Evolutionary conservation across 2,113 vertebrate genomes (phyloP).

Genomic region (Scopus umbretta): DNA sequence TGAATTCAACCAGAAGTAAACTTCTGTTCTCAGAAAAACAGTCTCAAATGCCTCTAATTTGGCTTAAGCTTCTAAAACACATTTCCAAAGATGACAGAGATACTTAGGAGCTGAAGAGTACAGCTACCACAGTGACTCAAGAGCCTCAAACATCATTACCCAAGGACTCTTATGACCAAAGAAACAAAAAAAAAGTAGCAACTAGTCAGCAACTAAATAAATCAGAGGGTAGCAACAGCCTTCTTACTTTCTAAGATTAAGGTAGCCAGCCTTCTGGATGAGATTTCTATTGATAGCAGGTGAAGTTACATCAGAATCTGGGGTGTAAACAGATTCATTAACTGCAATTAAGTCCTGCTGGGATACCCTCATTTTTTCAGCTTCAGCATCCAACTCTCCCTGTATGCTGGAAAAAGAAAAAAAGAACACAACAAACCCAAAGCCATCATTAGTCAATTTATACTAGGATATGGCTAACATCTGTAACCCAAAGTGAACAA

Average conservation of each 20-base stretch:
- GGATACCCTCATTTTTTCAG: constrained; percentile 84
- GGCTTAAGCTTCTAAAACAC: not conserved
- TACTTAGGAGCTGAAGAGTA: not conserved
- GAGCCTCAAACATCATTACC: not conserved
- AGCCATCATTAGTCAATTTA: not conserved
- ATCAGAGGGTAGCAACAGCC: rapidly evolving
- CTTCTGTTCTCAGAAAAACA: not conserved
- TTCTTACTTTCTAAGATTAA: constrained; percentile 94
- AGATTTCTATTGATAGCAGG: constrained; percentile 87
- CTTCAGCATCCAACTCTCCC: constrained; percentile 85
- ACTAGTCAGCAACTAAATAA: not conserved
- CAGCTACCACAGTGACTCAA: not conserved
- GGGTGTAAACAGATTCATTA: constrained; percentile 87
- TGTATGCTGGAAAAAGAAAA: constrained; percentile 77
- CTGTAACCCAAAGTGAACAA: not conserved
- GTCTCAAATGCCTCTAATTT: not conserved
- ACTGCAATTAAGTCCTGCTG: constrained; percentile 89
- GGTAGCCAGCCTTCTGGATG: constrained; percentile 96
- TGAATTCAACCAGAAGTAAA: not conserved
- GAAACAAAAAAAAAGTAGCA: not conserved
- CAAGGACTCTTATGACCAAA: not conserved
- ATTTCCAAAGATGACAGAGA: not conserved
- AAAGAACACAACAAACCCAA: not conserved
- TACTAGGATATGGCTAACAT: not conserved
- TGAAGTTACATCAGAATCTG: constrained; percentile 80